Percentiles rank a stretch among this genome's conserved stretches.
Conservation (phyloP, 92 coral and sea anemone genomes). For the Chrysogorgia sp. region DNA sequence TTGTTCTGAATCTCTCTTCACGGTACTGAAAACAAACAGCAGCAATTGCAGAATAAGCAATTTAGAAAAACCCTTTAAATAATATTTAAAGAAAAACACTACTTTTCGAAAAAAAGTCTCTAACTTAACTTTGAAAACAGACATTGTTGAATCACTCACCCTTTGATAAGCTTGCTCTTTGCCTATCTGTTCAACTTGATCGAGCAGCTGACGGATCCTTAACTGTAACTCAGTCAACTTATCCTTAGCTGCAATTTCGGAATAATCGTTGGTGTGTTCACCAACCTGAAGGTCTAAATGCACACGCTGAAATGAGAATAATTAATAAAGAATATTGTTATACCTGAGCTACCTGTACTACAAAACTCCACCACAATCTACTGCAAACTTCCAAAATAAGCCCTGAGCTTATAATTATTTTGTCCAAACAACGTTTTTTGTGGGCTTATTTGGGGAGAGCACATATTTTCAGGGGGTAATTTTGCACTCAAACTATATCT, state of each 20-base stretch:
- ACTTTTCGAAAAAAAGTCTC: no score
- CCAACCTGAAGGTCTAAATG: slow-evolving; percentile 98
- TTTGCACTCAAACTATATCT: no score
- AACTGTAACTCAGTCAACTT: slow-evolving; percentile 96
- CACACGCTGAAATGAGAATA: slow-evolving; percentile 67
- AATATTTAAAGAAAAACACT: background rate
- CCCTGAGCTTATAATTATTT: no score
- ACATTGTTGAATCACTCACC: slow-evolving; percentile 56
- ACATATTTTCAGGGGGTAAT: no score
- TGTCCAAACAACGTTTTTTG: no score
- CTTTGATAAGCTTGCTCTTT: slow-evolving; percentile 97
- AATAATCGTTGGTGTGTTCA: slow-evolving; percentile 96
- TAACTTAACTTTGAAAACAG: background rate
- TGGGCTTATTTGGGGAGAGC: no score
- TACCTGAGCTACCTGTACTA: no score
- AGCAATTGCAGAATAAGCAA: no score
- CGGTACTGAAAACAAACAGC: slow-evolving; percentile 74
- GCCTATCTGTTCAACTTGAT: slow-evolving; percentile 98
- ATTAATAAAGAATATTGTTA: no score
- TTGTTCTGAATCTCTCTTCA: slow-evolving; percentile 90
- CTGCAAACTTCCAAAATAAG: no score
- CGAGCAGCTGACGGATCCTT: slow-evolving; percentile 88
- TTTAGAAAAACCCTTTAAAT: no score
- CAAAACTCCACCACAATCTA: no score
- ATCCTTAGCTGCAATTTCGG: slow-evolving; percentile 97